These are phyloP conservation scores for Emesis furor DNA, from an alignment of 2,888 invertebrate species.

Conservation along the genomic window DNA sequence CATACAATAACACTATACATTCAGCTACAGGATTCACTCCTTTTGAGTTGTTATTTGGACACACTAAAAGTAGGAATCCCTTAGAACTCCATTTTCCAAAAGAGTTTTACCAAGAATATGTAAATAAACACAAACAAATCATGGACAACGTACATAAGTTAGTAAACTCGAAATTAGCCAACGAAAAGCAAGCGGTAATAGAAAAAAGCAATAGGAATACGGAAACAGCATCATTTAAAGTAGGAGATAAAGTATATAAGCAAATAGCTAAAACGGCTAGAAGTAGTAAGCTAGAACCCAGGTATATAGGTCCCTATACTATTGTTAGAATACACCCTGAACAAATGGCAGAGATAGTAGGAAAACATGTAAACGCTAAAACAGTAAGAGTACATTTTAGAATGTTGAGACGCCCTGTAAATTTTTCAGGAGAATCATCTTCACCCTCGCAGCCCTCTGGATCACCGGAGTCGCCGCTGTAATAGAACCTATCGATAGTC, in stretches of 20 bases:
- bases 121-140: slow-evolving; percentile 91
- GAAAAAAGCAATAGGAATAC: slow-evolving; percentile 54
- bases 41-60: slow-evolving; percentile 74
- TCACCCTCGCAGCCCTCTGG: slow-evolving; percentile 59
- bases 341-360: slow-evolving; percentile 74
- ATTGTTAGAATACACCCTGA: slow-evolving; percentile 73
- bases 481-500: slow-evolving; percentile 71
- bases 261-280: slow-evolving; percentile 74
- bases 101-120: slow-evolving; percentile 87
- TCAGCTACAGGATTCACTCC: slow-evolving; percentile 75
- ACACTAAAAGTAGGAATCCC: slow-evolving; percentile 74
- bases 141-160: slow-evolving; percentile 68
- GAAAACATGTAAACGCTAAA: slow-evolving; percentile 75
- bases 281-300: slow-evolving; percentile 66
- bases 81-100: slow-evolving; percentile 75
- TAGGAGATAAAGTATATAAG: slow-evolving; percentile 72
- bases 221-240: slow-evolving; percentile 65
- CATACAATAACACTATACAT: slow-evolving; percentile 75
- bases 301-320: slow-evolving; percentile 69
- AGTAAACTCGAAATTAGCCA: slow-evolving; percentile 32
- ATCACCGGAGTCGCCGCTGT: slow-evolving; percentile 59
- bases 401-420: slow-evolving; percentile 70
- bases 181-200: slow-evolving; percentile 60
- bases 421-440: slow-evolving; percentile 71
- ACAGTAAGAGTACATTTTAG: slow-evolving; percentile 71